Base-by-base conservation (phyloP, 2,888 invertebrate species). In the Diaprepes abbreviatus region DNA sequence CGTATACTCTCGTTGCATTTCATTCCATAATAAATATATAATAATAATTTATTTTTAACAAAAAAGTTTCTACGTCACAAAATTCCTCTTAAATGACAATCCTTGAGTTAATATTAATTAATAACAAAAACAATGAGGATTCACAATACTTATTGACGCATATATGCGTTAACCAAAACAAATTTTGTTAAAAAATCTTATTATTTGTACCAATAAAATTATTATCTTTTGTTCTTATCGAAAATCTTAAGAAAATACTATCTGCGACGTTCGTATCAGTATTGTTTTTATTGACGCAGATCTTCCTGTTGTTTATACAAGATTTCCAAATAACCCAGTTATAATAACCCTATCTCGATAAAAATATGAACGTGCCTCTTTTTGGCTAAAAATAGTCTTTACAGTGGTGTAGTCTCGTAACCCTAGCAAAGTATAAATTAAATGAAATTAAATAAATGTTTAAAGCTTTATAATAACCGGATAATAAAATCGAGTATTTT, bases 341-440 rank as follows among this genome's bases (percentile, higher is more conserved):
- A 16, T 28, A 50, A 31, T 28, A 50, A 50, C 48, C 48, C 12
- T 48, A 24, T 50, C 7, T 28, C 6, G 28, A 54, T 55, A 55
- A 43, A 58, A 58, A 43, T 58, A 58, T 31, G 40, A 58, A 58
- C 58, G 58, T 31, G 58, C 58, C 58, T 58, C 58, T n/a, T 17
- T 24, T 40, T 43, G 14, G 43, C n/a, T 43, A 24, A 43, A 58
- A 58, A 43, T 43, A 43, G 43, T 12, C 17, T 43, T 16, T 12
- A n/a, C 48, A 50, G 48, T 50, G 48, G 14, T 9, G 48, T 50
- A 50, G 24, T 28, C n/a, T n/a, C n/a, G n/a, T 24, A 17, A 40
- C 5, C 24, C 24, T 24, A n/a, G n/a, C n/a, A n/a, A n/a, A n/a
- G n/a, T n/a, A n/a, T n/a, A n/a, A n/a, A n/a, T n/a, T n/a, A n/a